phyloP scores from a whole-genome alignment of 2,888 invertebrate genomes.

The Acanthosoma haemorrhoidale region DNA sequence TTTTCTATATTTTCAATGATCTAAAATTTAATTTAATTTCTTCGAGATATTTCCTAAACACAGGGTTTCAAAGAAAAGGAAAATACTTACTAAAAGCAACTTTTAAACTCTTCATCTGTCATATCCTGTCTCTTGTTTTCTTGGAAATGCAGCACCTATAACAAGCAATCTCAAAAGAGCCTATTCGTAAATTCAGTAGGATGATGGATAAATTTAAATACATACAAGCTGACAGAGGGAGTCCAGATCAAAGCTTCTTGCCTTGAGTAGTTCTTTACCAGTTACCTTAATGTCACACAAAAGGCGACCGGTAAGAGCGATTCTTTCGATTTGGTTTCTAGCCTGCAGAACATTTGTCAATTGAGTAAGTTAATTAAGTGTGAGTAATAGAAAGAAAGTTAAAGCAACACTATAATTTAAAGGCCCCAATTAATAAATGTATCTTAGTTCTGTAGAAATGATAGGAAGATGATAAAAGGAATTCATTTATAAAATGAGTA shows the following conservation, averaged over 20 bases:
- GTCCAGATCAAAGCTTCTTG: constrained; percentile 86
- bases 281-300: constrained; percentile 88
- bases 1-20: too few relatives aligned
- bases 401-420: too few relatives aligned
- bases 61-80: neutral
- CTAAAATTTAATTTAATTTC: too few relatives aligned
- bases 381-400: too few relatives aligned
- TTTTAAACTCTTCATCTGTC: constrained; percentile 63
- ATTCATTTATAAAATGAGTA: too few relatives aligned
- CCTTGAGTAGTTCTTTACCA: constrained; percentile 87
- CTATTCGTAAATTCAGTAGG: too few relatives aligned
- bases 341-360: too few relatives aligned
- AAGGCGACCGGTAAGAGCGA: constrained; percentile 65
- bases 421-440: too few relatives aligned
- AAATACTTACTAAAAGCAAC: constrained; percentile 48
- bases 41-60: neutral
- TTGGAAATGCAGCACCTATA: constrained; percentile 61
- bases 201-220: neutral
- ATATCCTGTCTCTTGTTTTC: constrained; percentile 67
- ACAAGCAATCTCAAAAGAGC: neutral
- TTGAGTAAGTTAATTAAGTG: too few relatives aligned
- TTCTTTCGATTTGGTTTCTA: constrained; percentile 43
- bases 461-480: too few relatives aligned
- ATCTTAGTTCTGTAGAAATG: too few relatives aligned
- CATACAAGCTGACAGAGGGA: constrained; percentile 62